Percentiles rank a stretch among this genome's conserved stretches.
phyloP scores from a whole-genome alignment of 2,888 invertebrate genomes.

The Thyatira batis region DNA sequence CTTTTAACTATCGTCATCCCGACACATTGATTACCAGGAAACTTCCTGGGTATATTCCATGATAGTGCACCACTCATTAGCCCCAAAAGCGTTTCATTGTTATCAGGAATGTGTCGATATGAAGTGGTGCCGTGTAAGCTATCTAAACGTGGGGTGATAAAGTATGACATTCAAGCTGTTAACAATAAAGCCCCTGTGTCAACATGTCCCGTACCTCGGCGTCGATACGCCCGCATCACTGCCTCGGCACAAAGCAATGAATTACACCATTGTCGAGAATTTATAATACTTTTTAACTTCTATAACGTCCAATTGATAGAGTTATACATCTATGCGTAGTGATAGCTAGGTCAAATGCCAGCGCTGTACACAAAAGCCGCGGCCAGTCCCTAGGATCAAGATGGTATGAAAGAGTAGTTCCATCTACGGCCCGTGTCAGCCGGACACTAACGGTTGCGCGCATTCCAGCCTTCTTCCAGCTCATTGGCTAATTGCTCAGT shows the following conservation, averaged over 20 bases:
- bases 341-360: not conserved
- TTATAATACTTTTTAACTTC: not conserved
- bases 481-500: slow-evolving; percentile 67
- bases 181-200: slow-evolving; percentile 47
- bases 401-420: slow-evolving; percentile 50
- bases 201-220: slow-evolving; percentile 32
- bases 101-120: slow-evolving; percentile 36
- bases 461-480: slow-evolving; percentile 58
- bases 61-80: slow-evolving; percentile 14
- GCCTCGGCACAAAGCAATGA: slow-evolving; percentile 12
- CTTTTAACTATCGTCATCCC: not conserved
- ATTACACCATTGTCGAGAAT: slow-evolving; percentile 20
- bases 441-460: slow-evolving; percentile 77
- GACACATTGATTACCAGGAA: slow-evolving; percentile 14
- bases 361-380: not conserved
- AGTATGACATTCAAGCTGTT: slow-evolving; percentile 45
- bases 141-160: slow-evolving; percentile 44
- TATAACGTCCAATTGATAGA: not conserved
- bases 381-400: slow-evolving; percentile 19
- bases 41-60: slow-evolving; percentile 38
- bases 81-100: slow-evolving; percentile 23
- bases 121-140: slow-evolving; percentile 41
- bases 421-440: slow-evolving; percentile 57
- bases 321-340: not conserved
- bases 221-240: slow-evolving; percentile 24